Base-by-base conservation (phyloP, 2,888 invertebrate species). In the Hartigia nigra region DNA sequence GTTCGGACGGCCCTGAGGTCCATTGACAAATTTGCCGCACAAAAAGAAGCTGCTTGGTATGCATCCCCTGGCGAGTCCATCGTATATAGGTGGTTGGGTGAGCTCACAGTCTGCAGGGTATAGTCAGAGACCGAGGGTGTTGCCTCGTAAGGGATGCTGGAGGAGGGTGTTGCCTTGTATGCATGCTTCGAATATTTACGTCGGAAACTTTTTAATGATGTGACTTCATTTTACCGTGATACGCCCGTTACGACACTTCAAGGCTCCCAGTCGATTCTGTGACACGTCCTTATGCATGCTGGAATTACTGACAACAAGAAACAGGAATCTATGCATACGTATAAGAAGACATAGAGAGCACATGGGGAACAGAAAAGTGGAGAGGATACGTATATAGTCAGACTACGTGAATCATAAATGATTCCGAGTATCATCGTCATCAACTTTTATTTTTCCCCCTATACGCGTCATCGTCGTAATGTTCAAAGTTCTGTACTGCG, bases 21-120 rank as follows among this genome's bases (percentile, higher is more conserved):
- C 85, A 86, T 85, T 87, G 87, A 87, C 85, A 86, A 87, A 87
- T 87, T 87, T 87, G 86, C 86, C 82, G 80, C 84, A 82, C 82
- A 84, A 80, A 83, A 86, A 87, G 85, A 87, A 85, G 78, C 84
- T 86, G 81, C 82, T 87, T 87, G 87, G 81, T 86, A 87, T 87
- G 87, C 87, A 87, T 87, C 87, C 87, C 86, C 83, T 79, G 86
- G 70, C 81, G 81, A 82, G 82, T 83, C 85, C 86, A 87, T 83
- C 81, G 77, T 76, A 75, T 74, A 70, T 74, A 77, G 78, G 77
- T 76, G 78, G 74, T 35, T 32, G 31, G 55, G 69, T 77, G 76
- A 80, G 70, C 74, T 77, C 78, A 74, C 70, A 79, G 76, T 70
- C 78, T 81, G 82, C 78, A 55, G 55, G 55, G 55, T 76, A 36